phyloP scores from a whole-genome alignment of 2,113 vertebrate species.

The Raja brachyura region DNA sequence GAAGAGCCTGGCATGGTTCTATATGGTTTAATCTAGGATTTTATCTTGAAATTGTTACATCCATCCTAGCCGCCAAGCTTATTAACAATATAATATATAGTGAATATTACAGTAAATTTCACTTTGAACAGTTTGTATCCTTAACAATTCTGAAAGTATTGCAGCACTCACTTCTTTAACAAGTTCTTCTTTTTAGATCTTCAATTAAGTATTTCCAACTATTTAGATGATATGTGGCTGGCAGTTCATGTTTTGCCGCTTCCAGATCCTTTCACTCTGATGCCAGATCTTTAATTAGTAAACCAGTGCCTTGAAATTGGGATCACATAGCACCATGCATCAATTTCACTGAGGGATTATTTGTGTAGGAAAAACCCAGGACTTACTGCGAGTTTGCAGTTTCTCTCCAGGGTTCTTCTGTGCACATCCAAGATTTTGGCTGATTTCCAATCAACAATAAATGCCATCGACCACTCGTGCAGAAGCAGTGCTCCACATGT shows the following conservation, averaged over 20 bases:
- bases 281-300: background rate
- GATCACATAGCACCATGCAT: too few relatives aligned
- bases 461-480: too few relatives aligned
- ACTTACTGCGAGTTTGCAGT: too few relatives aligned
- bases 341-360: too few relatives aligned
- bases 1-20: background rate
- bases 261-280: background rate
- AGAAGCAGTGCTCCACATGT: too few relatives aligned
- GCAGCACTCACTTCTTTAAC: background rate
- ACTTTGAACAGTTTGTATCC: background rate
- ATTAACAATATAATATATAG: background rate
- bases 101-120: background rate
- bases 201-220: background rate
- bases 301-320: background rate
- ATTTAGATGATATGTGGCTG: background rate
- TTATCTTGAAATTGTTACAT: background rate
- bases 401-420: too few relatives aligned
- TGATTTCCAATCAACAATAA: too few relatives aligned
- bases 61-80: background rate
- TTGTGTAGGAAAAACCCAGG: too few relatives aligned
- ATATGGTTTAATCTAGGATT: background rate
- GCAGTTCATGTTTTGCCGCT: background rate
- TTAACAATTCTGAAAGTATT: background rate
- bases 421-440: too few relatives aligned
- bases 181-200: background rate